A percentile compares a stretch with the other conserved stretches of the same genome.
Conservation (phyloP, 2,113 vertebrate species). For the Manacus vitellinus region DNA sequence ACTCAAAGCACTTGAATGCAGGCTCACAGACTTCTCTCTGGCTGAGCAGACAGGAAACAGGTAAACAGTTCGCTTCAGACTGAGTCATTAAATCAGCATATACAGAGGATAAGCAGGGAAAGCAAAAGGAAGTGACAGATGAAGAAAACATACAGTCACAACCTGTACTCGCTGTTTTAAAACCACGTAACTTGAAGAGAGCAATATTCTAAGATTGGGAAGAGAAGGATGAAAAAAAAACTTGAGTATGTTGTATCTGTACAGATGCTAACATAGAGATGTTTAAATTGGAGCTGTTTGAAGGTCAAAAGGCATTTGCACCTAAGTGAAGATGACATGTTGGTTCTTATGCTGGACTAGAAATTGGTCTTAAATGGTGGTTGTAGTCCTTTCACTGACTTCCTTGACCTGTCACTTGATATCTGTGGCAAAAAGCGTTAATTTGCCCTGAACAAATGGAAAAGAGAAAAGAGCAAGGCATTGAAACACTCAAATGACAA, state of each 20-base stretch:
- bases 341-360: background rate
- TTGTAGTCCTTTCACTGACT: background rate
- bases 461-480: background rate
- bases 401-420: background rate
- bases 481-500: background rate
- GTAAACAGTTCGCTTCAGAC: background rate
- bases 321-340: background rate
- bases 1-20: background rate
- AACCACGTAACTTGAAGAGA: background rate
- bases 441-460: background rate
- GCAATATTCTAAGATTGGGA: background rate
- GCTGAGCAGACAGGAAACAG: background rate
- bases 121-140: background rate
- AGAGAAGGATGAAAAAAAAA: background rate
- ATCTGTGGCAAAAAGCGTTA: background rate
- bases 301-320: background rate
- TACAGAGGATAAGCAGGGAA: background rate
- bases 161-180: background rate
- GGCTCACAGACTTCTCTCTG: background rate
- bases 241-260: background rate
- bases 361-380: background rate
- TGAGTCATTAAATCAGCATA: constrained; percentile 19
- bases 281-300: background rate
- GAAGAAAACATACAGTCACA: background rate
- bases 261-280: background rate